phyloP scores from a whole-genome alignment of 2,888 invertebrate species.

The Microctonus brassicae region DNA sequence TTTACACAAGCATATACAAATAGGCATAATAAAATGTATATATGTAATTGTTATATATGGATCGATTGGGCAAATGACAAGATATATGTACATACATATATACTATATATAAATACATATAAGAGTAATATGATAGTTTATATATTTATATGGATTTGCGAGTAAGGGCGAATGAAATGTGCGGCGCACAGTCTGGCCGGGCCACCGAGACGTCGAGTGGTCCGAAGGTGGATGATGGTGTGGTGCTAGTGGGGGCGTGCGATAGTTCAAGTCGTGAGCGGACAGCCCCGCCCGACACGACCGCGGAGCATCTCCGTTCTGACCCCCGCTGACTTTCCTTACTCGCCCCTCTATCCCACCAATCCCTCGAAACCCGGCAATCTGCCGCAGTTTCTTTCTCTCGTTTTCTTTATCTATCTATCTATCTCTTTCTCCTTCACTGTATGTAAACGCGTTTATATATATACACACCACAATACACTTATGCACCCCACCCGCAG shows the following conservation, averaged over 20 bases:
- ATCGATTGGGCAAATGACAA: neutral
- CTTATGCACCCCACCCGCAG: slow-evolving; percentile 44
- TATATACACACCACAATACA: neutral
- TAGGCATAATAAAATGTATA: neutral
- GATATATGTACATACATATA: neutral
- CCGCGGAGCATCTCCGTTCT: slow-evolving; percentile 68
- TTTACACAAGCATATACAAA: neutral
- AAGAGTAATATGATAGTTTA: neutral
- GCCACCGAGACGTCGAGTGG: slow-evolving; percentile 45
- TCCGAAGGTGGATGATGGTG: slow-evolving; percentile 64
- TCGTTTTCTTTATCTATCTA: slow-evolving; percentile 9
- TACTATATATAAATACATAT: neutral
- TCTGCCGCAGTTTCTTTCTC: slow-evolving; percentile 40
- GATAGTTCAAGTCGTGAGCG: slow-evolving; percentile 75
- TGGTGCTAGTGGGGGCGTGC: slow-evolving; percentile 72
- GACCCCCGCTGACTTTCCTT: slow-evolving; percentile 69
- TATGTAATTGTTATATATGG: neutral
- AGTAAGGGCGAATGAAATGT: neutral
- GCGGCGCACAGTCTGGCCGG: neutral
- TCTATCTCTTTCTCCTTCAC: slow-evolving; percentile 24
- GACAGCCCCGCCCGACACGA: slow-evolving; percentile 70
- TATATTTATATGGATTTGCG: neutral
- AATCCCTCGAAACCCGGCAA: slow-evolving; percentile 48
- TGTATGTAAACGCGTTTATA: slow-evolving; percentile 26
- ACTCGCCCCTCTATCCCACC: slow-evolving; percentile 46